phyloP scores from a whole-genome alignment of 2,797 vertebrate species.

The Bradypodion pumilum region DNA sequence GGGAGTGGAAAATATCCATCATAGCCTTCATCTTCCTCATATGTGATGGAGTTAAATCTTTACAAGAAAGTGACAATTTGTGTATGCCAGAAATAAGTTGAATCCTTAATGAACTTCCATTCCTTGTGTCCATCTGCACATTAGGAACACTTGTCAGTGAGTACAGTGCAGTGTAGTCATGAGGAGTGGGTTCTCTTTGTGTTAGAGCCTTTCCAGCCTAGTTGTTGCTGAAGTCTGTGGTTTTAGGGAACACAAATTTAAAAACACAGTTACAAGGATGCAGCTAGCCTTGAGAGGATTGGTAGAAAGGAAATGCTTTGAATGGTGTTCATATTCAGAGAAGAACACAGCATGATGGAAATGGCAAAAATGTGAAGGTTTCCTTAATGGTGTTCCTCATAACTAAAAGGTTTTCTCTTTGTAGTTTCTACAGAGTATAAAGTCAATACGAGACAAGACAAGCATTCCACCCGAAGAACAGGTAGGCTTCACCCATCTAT shows the following conservation, averaged over 20 bases:
- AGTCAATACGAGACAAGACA: slow-evolving; percentile 81
- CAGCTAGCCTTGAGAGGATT: background rate
- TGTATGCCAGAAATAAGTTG: background rate
- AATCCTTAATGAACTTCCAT: background rate
- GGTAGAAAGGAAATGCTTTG: background rate
- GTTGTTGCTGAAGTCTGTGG: background rate
- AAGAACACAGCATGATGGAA: background rate
- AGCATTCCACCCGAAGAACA: slow-evolving; percentile 89
- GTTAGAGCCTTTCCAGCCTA: background rate
- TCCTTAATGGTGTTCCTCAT: background rate
- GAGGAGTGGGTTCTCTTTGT: background rate
- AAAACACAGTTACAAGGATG: background rate
- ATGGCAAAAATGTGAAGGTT: background rate
- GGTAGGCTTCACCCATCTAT: slow-evolving; percentile 65
- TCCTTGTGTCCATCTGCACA: background rate
- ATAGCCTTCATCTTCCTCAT: background rate
- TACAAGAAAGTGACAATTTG: background rate
- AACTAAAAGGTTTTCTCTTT: slow-evolving; percentile 34
- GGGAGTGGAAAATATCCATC: background rate
- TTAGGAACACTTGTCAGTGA: background rate
- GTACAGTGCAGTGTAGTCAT: background rate
- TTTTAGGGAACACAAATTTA: background rate
- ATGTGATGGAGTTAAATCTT: background rate
- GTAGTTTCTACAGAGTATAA: slow-evolving; percentile 88
- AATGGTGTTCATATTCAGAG: background rate